These are phyloP conservation scores for Myiopsitta monachus DNA, from an alignment of 2,113 vertebrate genomes.

Conservation along the genomic window DNA sequence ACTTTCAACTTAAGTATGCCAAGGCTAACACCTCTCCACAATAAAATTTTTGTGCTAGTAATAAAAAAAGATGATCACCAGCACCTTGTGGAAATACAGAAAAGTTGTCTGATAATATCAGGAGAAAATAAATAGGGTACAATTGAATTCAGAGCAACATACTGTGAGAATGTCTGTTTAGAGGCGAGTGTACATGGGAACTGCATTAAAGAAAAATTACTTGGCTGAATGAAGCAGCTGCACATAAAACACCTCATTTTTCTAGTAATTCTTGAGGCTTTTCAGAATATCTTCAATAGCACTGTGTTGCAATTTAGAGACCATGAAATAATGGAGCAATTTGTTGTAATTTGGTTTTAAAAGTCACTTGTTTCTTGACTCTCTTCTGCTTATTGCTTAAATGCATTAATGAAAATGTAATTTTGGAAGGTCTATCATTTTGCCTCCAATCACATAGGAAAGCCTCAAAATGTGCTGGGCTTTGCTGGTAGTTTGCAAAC, in stretches of 20 bases:
- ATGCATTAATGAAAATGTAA: neutral
- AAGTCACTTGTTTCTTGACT: neutral
- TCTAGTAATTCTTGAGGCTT: neutral
- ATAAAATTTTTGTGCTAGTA: neutral
- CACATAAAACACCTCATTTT: neutral
- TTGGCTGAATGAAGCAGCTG: neutral
- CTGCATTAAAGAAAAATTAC: neutral
- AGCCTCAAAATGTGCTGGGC: neutral
- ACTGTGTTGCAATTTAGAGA: neutral
- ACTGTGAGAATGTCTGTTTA: neutral
- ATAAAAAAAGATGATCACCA: neutral
- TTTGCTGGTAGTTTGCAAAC: neutral
- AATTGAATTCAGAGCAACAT: neutral
- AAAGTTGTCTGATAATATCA: neutral
- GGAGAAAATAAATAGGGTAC: neutral
- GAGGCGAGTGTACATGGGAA: neutral
- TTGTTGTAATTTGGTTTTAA: neutral
- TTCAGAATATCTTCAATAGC: neutral
- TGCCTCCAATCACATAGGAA: neutral
- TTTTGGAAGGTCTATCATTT: neutral
- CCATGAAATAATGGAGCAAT: neutral
- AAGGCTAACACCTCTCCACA: neutral
- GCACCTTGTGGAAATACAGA: neutral
- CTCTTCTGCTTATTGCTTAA: neutral
- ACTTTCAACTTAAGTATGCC: neutral